Evolutionary conservation across 2,113 vertebrate species (phyloP).

Genomic region (Ramphastos sulfuratus): DNA sequence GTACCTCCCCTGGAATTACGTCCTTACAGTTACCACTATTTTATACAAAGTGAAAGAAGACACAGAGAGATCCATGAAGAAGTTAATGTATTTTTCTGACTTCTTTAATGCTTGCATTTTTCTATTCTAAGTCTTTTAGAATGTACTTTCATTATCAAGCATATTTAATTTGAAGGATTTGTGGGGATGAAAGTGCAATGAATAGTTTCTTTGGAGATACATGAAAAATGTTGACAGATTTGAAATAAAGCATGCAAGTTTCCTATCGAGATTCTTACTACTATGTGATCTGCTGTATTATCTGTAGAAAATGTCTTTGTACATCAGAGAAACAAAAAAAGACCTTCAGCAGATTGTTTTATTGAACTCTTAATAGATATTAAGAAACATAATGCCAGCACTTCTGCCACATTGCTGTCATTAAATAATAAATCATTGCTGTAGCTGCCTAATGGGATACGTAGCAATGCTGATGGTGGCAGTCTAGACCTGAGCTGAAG

Average conservation of each 20-base stretch:
- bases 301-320: constrained; percentile 14
- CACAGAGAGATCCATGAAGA: background rate
- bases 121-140: background rate
- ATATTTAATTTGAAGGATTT: background rate
- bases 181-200: background rate
- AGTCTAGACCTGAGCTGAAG: constrained; percentile 24
- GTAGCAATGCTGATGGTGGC: constrained; percentile 56
- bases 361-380: constrained; percentile 20
- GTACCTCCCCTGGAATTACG: background rate
- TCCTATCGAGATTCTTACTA: background rate
- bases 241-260: background rate
- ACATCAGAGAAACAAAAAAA: constrained; percentile 27
- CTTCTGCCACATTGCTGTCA: constrained; percentile 29
- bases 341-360: constrained; percentile 48
- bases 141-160: background rate
- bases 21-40: background rate
- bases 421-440: constrained; percentile 45
- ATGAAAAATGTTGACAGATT: background rate
- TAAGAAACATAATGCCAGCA: constrained; percentile 21
- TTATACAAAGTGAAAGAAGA: background rate
- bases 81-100: background rate
- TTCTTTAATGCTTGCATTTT: background rate
- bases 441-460: constrained; percentile 15
- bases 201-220: background rate
- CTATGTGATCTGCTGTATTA: background rate